Base-by-base conservation (phyloP, 2,888 invertebrate genomes). In the Tiliacea citrago region DNA sequence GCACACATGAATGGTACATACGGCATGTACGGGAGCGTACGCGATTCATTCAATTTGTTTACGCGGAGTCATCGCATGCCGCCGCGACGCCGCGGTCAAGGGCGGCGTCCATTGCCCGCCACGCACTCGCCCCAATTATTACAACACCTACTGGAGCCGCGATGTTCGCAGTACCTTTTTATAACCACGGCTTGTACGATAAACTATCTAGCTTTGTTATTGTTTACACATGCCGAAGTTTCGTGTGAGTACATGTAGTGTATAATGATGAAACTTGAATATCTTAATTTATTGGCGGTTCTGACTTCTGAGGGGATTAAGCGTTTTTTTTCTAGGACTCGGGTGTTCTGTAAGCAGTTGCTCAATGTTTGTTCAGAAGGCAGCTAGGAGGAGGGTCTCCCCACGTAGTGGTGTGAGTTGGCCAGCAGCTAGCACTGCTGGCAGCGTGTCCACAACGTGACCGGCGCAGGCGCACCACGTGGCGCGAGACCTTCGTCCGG, bases 11-110 rank as follows among this genome's bases (percentile, higher is more conserved):
- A 96, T 96, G 96, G 94, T 93, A 90, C 91, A 90, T 91, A 91
- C 87, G 80, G 76, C 90, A 92, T 90, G 91, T 92, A 92, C 92
- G 92, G 91, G 92, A 92, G 92, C 92, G 94, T 95, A 95, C 95
- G 95, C 95, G 93, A 92, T 94, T 94, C 96, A 96, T 96, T 96
- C 96, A 96, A 96, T 94, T 94, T 94, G 95, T 95, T 95, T 94
- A 95, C 94, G 90, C 93, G 91, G 88, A 88, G 88, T 89, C 90
- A 91, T 91, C 92, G 93, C 87, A 89, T 86, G 91, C 88, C 91
- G 91, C 88, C 90, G 90, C 93, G 93, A 90, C 92, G 92, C 91
- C 88, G 81, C 94, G 94, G 94, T 94, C 95, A 95, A 95, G 95
- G 94, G 91, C 94, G 91, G 73, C 89, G 90, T 95, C 92, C 96